phyloP scores from a whole-genome alignment of 1,140 invertebrate genomes.

The Coelopa frigida region DNA sequence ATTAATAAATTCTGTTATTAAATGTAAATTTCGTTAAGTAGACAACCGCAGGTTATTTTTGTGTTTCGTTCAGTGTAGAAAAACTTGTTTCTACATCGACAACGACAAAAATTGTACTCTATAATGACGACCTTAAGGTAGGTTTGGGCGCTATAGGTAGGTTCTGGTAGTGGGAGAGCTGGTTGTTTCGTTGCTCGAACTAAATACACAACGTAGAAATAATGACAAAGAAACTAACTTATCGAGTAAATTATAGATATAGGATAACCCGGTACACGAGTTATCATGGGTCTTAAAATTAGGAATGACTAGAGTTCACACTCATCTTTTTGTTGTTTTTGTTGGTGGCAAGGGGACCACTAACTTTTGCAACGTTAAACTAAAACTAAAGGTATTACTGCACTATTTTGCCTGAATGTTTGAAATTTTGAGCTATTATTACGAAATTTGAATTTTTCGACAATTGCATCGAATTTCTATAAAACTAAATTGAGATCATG shows the following conservation, averaged over 20 bases:
- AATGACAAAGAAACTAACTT: background rate
- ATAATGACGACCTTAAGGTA: conserved; percentile 1
- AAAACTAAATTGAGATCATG: background rate
- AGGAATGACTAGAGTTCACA: conserved; percentile 42
- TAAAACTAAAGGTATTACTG: conserved; percentile 37
- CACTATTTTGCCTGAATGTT: conserved; percentile 42
- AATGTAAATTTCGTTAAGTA: conserved; percentile 12
- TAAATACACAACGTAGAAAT: background rate
- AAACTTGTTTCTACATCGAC: no score
- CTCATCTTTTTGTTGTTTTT: conserved; percentile 23
- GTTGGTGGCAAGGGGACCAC: background rate
- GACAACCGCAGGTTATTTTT: conserved; percentile 14
- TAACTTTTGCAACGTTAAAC: conserved; percentile 11
- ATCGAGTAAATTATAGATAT: no score
- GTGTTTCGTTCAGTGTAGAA: no score
- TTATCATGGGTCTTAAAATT: background rate
- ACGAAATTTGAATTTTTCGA: no score
- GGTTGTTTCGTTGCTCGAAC: no score
- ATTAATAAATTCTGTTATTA: background rate
- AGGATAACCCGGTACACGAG: background rate
- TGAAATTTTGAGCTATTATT: no score
- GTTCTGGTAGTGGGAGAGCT: conserved; percentile 11
- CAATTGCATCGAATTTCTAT: no score
- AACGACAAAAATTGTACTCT: background rate
- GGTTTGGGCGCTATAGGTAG: no score